These are phyloP conservation scores for Ophion costatus DNA, from an alignment of 2,888 invertebrate species.

Conservation along the genomic window DNA sequence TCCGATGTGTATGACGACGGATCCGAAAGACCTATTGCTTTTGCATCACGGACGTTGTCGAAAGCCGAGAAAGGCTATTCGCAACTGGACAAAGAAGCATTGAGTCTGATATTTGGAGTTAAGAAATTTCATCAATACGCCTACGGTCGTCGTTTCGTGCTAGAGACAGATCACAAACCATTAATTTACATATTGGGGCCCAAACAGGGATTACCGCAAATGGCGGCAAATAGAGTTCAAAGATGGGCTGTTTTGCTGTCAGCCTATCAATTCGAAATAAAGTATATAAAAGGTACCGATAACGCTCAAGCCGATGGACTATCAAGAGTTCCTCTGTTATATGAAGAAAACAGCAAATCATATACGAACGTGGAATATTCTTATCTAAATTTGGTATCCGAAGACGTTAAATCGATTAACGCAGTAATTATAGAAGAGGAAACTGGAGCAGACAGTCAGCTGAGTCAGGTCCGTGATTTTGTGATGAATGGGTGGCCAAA, in stretches of 20 bases:
- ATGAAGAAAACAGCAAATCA: not conserved
- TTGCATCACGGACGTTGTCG: slow-evolving; percentile 62
- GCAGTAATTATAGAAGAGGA: not conserved
- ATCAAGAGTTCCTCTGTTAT: slow-evolving; percentile 14
- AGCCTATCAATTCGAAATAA: slow-evolving; percentile 49
- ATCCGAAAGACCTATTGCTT: slow-evolving; percentile 63
- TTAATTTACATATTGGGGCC: slow-evolving; percentile 52
- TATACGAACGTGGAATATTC: not conserved
- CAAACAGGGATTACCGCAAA: slow-evolving; percentile 39
- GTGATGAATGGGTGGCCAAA: slow-evolving; percentile 35
- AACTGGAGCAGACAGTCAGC: not conserved
- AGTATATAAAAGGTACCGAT: slow-evolving; percentile 42
- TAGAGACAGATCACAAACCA: slow-evolving; percentile 56
- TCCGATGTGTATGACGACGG: slow-evolving; percentile 64
- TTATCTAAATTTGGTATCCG: slow-evolving; percentile 34
- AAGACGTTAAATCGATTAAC: slow-evolving; percentile 8
- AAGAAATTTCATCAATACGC: slow-evolving; percentile 50
- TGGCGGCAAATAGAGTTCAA: slow-evolving; percentile 42
- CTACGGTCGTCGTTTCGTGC: slow-evolving; percentile 38
- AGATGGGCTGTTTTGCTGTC: slow-evolving; percentile 53
- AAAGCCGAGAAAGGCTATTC: slow-evolving; percentile 69
- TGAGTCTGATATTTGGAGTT: slow-evolving; percentile 74
- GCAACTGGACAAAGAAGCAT: slow-evolving; percentile 74
- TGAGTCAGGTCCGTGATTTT: slow-evolving; percentile 23
- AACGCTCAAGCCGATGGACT: slow-evolving; percentile 46